Evolutionary conservation across 2,113 vertebrate genomes (phyloP), one percentile per base, ranked within the genome.

Genomic region (Phalacrocorax brasilianus): DNA sequence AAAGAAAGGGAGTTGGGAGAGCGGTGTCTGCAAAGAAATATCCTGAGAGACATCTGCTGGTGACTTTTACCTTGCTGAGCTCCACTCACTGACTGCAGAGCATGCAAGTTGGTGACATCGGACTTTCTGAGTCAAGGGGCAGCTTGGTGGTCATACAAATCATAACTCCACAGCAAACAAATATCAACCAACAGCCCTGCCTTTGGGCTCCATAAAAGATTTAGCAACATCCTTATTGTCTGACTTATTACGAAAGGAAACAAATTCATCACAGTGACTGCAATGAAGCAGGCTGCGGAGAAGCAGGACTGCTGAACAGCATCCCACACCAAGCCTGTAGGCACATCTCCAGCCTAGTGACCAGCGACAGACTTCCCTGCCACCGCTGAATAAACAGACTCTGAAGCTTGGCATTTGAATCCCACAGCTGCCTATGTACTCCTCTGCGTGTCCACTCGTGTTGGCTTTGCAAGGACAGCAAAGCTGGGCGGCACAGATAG

Each of bases 31-130:
- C 81, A 95, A 86, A 92, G 89, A 58, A 96, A 80, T 72, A 92
- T 97, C 95, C 89, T 80, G 89, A 88, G 88, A 93, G 93, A 93
- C 88, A 97, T 76, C 92, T 93, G 96, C 93, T 92, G 93, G 92
- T 89, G 95, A 75, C 53, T 92, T 75, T 35, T 73, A 86, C 95
- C 86, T 73, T 30, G 58, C 66, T 3, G 11, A 68, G 62, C 73
- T 89, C 89, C 33, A 27, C 23, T 89, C 20, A 5, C 80, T 35
- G 63, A 23, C 75, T 26, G 80, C 73, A 14, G 8, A 82, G 59
- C 63, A 53, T 0, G 0, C 6, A 33, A 44, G 28, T 33, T 1
- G 14, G 79, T 1, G 5, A 58, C 85, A 49, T 1, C 5, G 83
- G 55, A 55, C 88, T 63, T n/a, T 2, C 53, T 2, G 52, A 94